A percentile compares a stretch with the other conserved stretches of the same genome.
These are phyloP conservation scores for Crocallis elinguaria DNA, from an alignment of 2,888 invertebrate genomes.

Conservation along the genomic window DNA sequence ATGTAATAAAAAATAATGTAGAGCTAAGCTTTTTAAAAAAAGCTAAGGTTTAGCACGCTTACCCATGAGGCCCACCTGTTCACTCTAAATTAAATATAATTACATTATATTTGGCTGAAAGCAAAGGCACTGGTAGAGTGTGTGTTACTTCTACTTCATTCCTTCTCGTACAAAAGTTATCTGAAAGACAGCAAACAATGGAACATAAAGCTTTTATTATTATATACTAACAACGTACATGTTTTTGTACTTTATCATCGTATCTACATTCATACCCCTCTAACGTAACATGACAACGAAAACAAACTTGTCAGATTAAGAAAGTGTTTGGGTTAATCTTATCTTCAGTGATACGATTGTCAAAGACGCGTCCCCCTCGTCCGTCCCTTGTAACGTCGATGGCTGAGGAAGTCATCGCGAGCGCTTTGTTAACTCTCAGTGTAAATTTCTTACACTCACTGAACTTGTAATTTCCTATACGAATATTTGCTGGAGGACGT, in stretches of 20 bases:
- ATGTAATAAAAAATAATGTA: too few relatives aligned
- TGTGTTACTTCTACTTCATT: too few relatives aligned
- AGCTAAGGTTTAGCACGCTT: too few relatives aligned
- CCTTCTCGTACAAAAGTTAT: too few relatives aligned
- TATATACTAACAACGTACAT: too few relatives aligned
- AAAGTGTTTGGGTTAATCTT: constrained; percentile 56
- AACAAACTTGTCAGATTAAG: constrained; percentile 53
- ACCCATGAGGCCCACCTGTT: too few relatives aligned
- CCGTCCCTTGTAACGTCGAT: constrained; percentile 37
- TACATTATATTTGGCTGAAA: too few relatives aligned
- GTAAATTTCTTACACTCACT: constrained; percentile 45
- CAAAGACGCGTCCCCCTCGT: constrained; percentile 44
- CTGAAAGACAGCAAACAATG: too few relatives aligned
- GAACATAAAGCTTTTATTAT: too few relatives aligned
- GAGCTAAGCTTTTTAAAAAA: too few relatives aligned
- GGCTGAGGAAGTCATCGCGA: constrained; percentile 46
- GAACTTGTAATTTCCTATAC: constrained; percentile 40
- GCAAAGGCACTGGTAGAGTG: too few relatives aligned
- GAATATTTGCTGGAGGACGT: neutral
- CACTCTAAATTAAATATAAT: too few relatives aligned
- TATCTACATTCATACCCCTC: constrained; percentile 43
- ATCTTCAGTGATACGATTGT: constrained; percentile 47
- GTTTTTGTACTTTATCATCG: neutral
- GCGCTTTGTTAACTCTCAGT: constrained; percentile 46
- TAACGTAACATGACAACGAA: constrained; percentile 54